Percentiles rank a stretch among this genome's conserved stretches.
Evolutionary conservation across 1,140 invertebrate genomes (phyloP).

Genomic region (Alviniconcha marisindica): DNA sequence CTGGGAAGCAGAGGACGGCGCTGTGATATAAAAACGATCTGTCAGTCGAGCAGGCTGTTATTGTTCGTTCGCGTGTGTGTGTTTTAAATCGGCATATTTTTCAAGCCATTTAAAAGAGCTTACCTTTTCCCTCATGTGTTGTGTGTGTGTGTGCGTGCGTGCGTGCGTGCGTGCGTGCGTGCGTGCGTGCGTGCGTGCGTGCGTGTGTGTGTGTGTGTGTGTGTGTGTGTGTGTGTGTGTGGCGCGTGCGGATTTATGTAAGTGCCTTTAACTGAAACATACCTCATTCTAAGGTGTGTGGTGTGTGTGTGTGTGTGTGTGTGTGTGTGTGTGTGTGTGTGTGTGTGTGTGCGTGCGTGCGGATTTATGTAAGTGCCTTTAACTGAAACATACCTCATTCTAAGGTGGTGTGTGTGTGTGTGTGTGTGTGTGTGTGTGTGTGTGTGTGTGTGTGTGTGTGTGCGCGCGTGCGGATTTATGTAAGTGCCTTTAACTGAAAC

Average conservation of each 20-base stretch:
- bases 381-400: neutral
- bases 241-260: neutral
- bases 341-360: neutral
- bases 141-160: no score
- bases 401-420: neutral
- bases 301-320: conserved; percentile 2
- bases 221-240: conserved; percentile 4
- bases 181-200: no score
- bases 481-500: neutral
- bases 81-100: no score
- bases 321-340: conserved; percentile 22
- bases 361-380: neutral
- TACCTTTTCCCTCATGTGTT: no score
- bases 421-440: conserved; percentile 13
- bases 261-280: neutral
- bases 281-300: neutral
- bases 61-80: no score
- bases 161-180: neutral
- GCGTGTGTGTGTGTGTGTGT: conserved; percentile 16
- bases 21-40: no score
- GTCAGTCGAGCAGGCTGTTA: no score
- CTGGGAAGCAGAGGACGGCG: no score
- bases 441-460: conserved; percentile 18
- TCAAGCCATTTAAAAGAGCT: no score
- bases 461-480: neutral